Evolutionary conservation across 2,113 vertebrate genomes (phyloP).

Genomic region (Xyliphius kryptos): DNA sequence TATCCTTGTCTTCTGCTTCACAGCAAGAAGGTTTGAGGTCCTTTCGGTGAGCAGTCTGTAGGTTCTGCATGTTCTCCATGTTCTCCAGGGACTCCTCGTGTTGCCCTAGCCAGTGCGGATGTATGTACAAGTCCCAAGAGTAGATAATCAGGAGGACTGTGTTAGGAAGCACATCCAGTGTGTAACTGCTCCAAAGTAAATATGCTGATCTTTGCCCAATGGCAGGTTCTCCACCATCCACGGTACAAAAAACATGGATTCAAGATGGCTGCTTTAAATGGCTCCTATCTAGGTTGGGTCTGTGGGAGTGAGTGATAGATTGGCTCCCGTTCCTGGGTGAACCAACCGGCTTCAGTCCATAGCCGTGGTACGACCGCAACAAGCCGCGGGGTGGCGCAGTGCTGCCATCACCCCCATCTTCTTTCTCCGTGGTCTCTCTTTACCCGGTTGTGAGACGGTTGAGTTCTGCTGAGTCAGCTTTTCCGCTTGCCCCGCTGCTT

Average conservation of each 20-base stretch:
- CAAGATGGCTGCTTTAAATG: too few relatives aligned
- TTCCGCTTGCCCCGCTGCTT: slow-evolving; percentile 52
- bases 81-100: too few relatives aligned
- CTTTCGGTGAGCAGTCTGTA: too few relatives aligned
- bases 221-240: neutral
- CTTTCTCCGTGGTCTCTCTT: slow-evolving; percentile 11
- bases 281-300: too few relatives aligned
- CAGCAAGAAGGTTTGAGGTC: too few relatives aligned
- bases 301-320: too few relatives aligned
- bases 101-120: too few relatives aligned
- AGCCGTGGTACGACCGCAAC: slow-evolving; percentile 51
- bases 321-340: too few relatives aligned
- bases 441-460: slow-evolving; percentile 39
- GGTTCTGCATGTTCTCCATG: too few relatives aligned
- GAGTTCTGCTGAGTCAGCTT: slow-evolving; percentile 52
- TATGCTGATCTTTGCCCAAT: neutral
- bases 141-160: too few relatives aligned
- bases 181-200: neutral
- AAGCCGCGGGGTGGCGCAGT: slow-evolving; percentile 43
- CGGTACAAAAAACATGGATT: neutral
- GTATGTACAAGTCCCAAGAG: too few relatives aligned
- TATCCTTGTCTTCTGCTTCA: too few relatives aligned
- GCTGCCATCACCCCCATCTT: slow-evolving; percentile 45
- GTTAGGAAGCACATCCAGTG: neutral
- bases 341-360: slow-evolving; percentile 47